A percentile compares a stretch with the other conserved stretches of the same genome.
phyloP scores from a whole-genome alignment of 2,113 vertebrate species.

The Bubo bubo region DNA sequence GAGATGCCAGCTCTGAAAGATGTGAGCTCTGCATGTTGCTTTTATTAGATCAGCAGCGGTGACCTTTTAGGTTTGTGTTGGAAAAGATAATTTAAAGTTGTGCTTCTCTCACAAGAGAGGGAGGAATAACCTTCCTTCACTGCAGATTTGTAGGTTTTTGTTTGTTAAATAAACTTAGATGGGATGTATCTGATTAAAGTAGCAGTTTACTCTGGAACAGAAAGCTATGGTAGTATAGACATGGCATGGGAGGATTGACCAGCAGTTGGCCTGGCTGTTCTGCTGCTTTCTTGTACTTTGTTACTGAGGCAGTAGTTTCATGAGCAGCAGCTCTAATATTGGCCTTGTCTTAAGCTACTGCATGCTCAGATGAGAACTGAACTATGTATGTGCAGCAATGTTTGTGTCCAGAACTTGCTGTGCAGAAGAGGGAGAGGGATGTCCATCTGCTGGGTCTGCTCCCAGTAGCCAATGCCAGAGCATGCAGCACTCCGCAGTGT shows the following conservation, averaged over 20 bases:
- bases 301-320: not conserved
- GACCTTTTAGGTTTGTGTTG: not conserved
- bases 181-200: not conserved
- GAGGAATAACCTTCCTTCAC: not conserved
- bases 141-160: not conserved
- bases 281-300: not conserved
- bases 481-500: not conserved
- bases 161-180: not conserved
- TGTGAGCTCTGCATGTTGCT: not conserved
- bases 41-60: not conserved
- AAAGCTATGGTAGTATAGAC: not conserved
- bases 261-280: not conserved
- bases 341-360: not conserved
- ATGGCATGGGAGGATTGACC: not conserved
- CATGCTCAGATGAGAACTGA: not conserved
- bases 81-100: not conserved
- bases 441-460: not conserved
- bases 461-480: accelerated
- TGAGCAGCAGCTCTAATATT: not conserved
- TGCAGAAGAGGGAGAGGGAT: not conserved
- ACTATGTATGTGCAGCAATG: not conserved
- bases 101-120: not conserved
- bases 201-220: not conserved
- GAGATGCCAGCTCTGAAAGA: not conserved
- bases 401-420: not conserved